Base-by-base conservation (phyloP, 2,797 vertebrate genomes). In the Enteromius radiatus region DNA sequence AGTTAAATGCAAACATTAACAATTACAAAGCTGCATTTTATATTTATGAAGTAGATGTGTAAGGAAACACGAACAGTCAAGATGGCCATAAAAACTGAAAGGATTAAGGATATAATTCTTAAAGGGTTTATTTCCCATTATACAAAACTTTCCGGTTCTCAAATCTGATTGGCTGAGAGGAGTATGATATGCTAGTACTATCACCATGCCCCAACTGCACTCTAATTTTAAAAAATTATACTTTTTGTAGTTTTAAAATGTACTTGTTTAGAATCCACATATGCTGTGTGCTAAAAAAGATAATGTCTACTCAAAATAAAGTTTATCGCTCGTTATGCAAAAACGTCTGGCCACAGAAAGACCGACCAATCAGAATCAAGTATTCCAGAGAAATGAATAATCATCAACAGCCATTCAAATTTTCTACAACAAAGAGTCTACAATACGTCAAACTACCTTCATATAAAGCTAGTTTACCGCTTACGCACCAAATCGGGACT, bases 1-100 rank as follows among this genome's bases (percentile, higher is more conserved):
- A 47, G 61, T 33, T n/a, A 49, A 33, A 28, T 71, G 69, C 69
- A 31, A 49, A 71, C 43, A 71, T 71, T 71, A 19, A 47, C 69
- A 33, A 77, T 23, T 28, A 31, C 15, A 28, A 36, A 36, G n/a
- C 28, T 19, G 33, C 1, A 26, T 41, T 76, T 59, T 41, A 75
- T 17, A 75, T 41, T 56, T 56, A 36, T 33, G 52, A 52, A 52
- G 69, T 23, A 54, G 21, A 56, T 15, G 47, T 54, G 28, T 9
- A 74, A 54, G 31, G 45, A 73, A 49, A 28, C 69, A 33, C 52
- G 26, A 31, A 73, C 11, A 52, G 45, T 14, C 45, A 52, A 74
- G 31, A 74, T 1, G 9, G 43, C 0, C 4, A 31, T 71, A 71
- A 69, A 11, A 49, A n/a, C 10, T 41, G 11, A 23, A 68, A 23